phyloP scores from a whole-genome alignment of 2,113 vertebrate genomes.

The Crotalus viridis region DNA sequence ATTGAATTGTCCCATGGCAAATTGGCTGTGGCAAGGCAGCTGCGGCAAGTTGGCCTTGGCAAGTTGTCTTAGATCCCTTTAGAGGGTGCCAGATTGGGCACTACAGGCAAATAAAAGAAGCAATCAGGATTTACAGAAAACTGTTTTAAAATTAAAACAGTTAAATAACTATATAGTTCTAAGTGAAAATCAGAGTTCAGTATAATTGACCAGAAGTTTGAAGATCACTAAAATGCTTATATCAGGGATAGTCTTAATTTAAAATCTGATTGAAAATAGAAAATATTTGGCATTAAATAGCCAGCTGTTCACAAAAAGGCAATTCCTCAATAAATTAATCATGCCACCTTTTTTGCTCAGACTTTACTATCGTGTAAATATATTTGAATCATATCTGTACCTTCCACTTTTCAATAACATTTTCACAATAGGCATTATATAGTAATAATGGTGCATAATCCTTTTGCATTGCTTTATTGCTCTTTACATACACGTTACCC shows the following conservation, averaged over 20 bases:
- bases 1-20: not conserved
- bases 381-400: conserved; percentile 45
- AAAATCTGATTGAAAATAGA: conserved; percentile 12
- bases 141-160: not conserved
- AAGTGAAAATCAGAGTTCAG: not conserved
- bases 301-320: conserved; percentile 31
- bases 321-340: conserved; percentile 15
- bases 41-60: too few relatives aligned
- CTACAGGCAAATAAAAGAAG: not conserved
- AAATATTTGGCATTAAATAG: conserved; percentile 39
- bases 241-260: not conserved
- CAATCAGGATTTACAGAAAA: not conserved
- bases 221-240: not conserved
- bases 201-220: not conserved
- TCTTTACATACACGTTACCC: conserved; percentile 39
- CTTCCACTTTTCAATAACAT: conserved; percentile 36
- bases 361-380: conserved; percentile 38
- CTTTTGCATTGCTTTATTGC: conserved; percentile 40
- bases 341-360: conserved; percentile 44
- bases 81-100: not conserved
- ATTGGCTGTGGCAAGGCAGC: not conserved
- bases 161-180: not conserved
- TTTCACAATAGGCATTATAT: conserved; percentile 43
- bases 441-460: conserved; percentile 46
- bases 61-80: not conserved